Base-by-base conservation (phyloP, 1,140 invertebrate genomes). In the Chrysomallon squamiferum region DNA sequence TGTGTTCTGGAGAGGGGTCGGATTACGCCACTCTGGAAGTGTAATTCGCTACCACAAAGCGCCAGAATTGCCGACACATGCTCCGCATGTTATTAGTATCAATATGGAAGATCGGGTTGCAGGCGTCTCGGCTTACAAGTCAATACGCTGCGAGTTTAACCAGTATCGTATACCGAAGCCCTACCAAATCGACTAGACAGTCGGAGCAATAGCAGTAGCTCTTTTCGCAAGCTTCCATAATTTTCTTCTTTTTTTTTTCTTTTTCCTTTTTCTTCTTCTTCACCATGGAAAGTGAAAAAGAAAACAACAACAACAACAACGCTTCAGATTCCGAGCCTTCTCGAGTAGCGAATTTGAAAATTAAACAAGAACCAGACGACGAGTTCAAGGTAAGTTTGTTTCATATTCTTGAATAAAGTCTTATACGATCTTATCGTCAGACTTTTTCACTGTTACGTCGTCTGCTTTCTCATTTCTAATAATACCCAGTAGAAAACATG, bases 41-140 rank as follows among this genome's bases (percentile, higher is more conserved):
- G 41, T 62, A 57, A 45, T 35, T 32, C 27, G 49, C 63, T 69
- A 60, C 50, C 50, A 38, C 67, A 56, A 60, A 69, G 35, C 59
- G 59, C 49, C 54, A 45, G 56, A 50, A 61, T 59, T 54, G 63
- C 62, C 54, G 47, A 62, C 47, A 64, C 62, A 65, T 69, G 62
- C 62, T 57, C 62, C 41, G 67, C 41, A 57, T 65, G 58, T 58
- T 69, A 69, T 65, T 65, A 69, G 67, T 69, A 69, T 69, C 67
- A 69, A 69, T 69, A 69, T 52, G 52, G 59, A 18, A 38, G 57
- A 54, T 69, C 67, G 33, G 50, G 59, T 69, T 69, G 56, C 67
- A 65, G 29, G 41, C 62, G 52, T 62, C 67, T 69, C 67, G 52
- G 58, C 60, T 69, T 69, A 57, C 67, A 65, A 65, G 62, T 69